phyloP scores from a whole-genome alignment of 2,888 invertebrate species.

The Torymus auratus region DNA sequence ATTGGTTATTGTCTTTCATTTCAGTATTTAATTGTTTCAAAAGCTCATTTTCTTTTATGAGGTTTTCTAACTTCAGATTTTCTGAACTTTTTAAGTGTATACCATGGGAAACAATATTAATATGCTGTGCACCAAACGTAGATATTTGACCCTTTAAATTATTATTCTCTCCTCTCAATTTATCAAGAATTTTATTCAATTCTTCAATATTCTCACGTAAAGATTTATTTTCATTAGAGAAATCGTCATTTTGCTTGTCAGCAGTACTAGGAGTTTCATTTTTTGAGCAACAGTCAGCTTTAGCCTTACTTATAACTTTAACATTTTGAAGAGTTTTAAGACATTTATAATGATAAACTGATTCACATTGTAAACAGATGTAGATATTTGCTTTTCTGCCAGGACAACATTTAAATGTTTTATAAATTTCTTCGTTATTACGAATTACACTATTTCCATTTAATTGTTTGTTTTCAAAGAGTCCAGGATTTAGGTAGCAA shows the following conservation, averaged over 20 bases:
- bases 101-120: constrained; percentile 40
- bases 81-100: constrained; percentile 38
- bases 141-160: constrained; percentile 46
- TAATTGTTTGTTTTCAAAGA: constrained; percentile 63
- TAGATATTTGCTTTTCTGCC: constrained; percentile 56
- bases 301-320: constrained; percentile 25
- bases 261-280: background rate
- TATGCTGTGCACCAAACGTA: constrained; percentile 16
- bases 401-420: constrained; percentile 57
- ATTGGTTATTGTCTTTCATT: constrained; percentile 44
- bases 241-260: constrained; percentile 18
- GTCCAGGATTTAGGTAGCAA: constrained; percentile 72
- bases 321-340: constrained; percentile 37
- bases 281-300: constrained; percentile 42
- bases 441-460: constrained; percentile 11
- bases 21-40: constrained; percentile 44
- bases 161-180: constrained; percentile 45
- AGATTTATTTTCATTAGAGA: constrained; percentile 22
- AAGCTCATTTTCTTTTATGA: constrained; percentile 44
- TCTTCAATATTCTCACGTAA: constrained; percentile 41
- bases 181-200: constrained; percentile 29
- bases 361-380: constrained; percentile 51
- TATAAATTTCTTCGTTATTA: background rate
- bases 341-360: constrained; percentile 56
- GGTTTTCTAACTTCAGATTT: constrained; percentile 47